Conservation (phyloP, 64 coral and sea anemone species). For the Hydrozoanthus tunicans region DNA sequence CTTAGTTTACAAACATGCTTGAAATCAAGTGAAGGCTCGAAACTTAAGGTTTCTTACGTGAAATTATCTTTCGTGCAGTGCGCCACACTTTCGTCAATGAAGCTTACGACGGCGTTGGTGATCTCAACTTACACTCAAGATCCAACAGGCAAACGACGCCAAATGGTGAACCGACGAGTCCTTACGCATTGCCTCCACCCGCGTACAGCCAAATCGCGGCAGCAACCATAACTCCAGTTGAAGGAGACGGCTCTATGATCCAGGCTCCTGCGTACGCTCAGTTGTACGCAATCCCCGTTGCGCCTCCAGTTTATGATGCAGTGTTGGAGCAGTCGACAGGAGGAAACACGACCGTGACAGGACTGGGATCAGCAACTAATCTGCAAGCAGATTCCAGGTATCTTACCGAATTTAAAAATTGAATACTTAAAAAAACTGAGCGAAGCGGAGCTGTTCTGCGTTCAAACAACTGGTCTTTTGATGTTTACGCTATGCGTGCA, state of each 20-base stretch:
- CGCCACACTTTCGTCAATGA: constrained; percentile 33
- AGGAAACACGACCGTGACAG: constrained; percentile 44
- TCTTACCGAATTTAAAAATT: too few species aligned
- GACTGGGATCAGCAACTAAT: constrained; percentile 81
- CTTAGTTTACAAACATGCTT: background rate
- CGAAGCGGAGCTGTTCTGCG: too few species aligned
- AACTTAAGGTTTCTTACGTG: background rate
- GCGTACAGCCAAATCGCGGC: constrained; percentile 60
- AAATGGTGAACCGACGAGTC: background rate
- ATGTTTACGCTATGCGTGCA: too few species aligned
- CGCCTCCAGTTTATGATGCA: constrained; percentile 68
- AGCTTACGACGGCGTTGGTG: constrained; percentile 37
- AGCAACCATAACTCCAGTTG: background rate
- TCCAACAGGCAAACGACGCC: background rate
- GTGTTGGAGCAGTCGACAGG: background rate
- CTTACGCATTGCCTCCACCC: constrained; percentile 58
- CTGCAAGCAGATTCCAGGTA: constrained; percentile 41
- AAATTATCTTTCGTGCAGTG: background rate
- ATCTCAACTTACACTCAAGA: background rate
- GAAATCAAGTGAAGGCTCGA: background rate
- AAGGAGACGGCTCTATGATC: background rate
- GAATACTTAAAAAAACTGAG: too few species aligned
- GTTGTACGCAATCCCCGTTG: constrained; percentile 60
- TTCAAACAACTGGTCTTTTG: too few species aligned
- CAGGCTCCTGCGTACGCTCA: constrained; percentile 44